Evolutionary conservation across 1,140 invertebrate species (phyloP).

Genomic region (Ladona fulva): DNA sequence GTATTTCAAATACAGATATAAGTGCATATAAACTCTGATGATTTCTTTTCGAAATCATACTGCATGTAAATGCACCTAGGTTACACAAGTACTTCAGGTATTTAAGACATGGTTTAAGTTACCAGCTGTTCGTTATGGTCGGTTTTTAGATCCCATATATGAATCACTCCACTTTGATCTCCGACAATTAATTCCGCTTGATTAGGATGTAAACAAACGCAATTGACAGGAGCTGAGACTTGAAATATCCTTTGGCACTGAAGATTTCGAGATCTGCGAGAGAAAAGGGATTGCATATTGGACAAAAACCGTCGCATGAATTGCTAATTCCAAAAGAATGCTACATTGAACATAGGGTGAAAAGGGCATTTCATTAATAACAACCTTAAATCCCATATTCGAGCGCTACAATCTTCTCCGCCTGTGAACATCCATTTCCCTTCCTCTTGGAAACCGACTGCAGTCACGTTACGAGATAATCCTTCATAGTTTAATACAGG

Average conservation of each 20-base stretch:
- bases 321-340: neutral
- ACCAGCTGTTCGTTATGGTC: constrained; percentile 85
- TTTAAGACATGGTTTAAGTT: constrained; percentile 19
- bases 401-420: constrained; percentile 84
- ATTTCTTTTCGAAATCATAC: too few relatives aligned
- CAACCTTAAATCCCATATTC: constrained; percentile 90
- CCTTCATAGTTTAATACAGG: constrained; percentile 90
- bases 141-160: constrained; percentile 88
- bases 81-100: too few relatives aligned
- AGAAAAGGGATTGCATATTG: constrained; percentile 24
- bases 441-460: constrained; percentile 89
- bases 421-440: constrained; percentile 95
- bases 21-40: too few relatives aligned
- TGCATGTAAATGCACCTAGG: neutral
- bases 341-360: neutral
- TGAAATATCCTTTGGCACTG: constrained; percentile 85
- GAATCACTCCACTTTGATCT: constrained; percentile 87
- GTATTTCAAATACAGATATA: too few relatives aligned
- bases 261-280: constrained; percentile 51
- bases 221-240: constrained; percentile 83
- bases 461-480: constrained; percentile 86
- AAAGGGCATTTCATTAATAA: neutral
- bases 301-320: constrained; percentile 18
- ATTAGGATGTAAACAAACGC: constrained; percentile 89
- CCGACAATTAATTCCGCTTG: constrained; percentile 91